phyloP scores from a whole-genome alignment of 2,797 vertebrate species.

The Anguilla pacifica region DNA sequence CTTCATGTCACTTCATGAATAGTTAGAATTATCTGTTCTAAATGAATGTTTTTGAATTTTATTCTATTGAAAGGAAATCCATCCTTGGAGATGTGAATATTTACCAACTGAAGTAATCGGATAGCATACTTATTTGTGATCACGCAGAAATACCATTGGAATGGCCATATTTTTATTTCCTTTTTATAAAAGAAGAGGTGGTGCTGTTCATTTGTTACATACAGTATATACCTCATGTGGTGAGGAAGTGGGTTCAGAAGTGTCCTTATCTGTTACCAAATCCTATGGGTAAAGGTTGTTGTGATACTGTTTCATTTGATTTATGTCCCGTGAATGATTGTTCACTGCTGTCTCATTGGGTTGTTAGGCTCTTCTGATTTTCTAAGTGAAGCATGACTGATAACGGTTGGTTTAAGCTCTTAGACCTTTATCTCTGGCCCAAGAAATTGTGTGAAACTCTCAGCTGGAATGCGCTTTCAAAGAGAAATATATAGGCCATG shows the following conservation, averaged over 20 bases:
- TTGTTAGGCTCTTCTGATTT: conserved; percentile 31
- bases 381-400: conserved; percentile 19
- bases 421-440: conserved; percentile 7
- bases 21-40: background rate
- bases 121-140: background rate
- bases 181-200: background rate
- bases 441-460: background rate
- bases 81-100: background rate
- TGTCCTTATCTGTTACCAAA: conserved; percentile 6
- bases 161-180: background rate
- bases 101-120: background rate
- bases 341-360: conserved; percentile 15
- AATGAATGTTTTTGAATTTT: background rate
- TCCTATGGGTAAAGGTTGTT: conserved; percentile 8
- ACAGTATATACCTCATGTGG: background rate
- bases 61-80: background rate
- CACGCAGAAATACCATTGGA: background rate
- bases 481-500: background rate
- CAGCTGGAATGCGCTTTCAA: background rate
- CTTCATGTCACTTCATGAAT: background rate
- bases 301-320: conserved; percentile 22
- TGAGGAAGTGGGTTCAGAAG: background rate
- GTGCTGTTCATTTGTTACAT: background rate
- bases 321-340: conserved; percentile 15
- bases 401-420: conserved; percentile 19